Conservation (phyloP, 92 coral and sea anemone genomes). For the Umimayanthus chanpuru region DNA sequence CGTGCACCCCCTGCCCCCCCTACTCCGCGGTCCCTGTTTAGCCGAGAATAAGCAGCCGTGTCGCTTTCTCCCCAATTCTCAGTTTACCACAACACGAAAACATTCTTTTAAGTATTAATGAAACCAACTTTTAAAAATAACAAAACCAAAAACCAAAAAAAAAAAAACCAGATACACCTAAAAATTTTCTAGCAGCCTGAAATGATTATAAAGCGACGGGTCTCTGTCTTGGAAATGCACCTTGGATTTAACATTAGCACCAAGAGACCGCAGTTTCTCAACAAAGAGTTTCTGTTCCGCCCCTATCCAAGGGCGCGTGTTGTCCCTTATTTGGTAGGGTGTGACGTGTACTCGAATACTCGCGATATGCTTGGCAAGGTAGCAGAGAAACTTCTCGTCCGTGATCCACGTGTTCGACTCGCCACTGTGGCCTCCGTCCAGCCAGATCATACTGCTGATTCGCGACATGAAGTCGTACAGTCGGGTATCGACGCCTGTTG, state of each 20-base stretch:
- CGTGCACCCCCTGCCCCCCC: too few relatives aligned
- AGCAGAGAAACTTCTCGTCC: slow-evolving; percentile 85
- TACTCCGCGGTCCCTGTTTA: too few relatives aligned
- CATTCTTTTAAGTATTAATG: too few relatives aligned
- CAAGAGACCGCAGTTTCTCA: slow-evolving; percentile 86
- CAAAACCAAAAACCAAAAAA: neutral
- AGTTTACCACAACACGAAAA: too few relatives aligned
- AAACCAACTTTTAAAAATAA: neutral
- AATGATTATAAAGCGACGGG: slow-evolving; percentile 87
- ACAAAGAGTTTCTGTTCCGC: slow-evolving; percentile 80
- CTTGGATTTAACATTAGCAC: slow-evolving; percentile 82
- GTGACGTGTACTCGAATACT: slow-evolving; percentile 93
- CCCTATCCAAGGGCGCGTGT: slow-evolving; percentile 95
- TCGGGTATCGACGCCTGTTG: slow-evolving; percentile 70
- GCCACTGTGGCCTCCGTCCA: slow-evolving; percentile 98
- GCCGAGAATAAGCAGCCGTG: too few relatives aligned
- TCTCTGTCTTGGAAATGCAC: slow-evolving; percentile 86
- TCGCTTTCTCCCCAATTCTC: too few relatives aligned
- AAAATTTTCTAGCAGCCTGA: slow-evolving; percentile 85
- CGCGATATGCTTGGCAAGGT: slow-evolving; percentile 79
- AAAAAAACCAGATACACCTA: neutral
- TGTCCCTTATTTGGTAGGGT: slow-evolving; percentile 93
- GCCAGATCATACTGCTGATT: slow-evolving; percentile 89
- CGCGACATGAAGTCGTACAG: slow-evolving; percentile 80
- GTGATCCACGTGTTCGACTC: slow-evolving; percentile 98